These are phyloP conservation scores for Lepilemur ruficaudatus DNA, from an alignment of 2,797 vertebrate genomes.

Conservation along the genomic window DNA sequence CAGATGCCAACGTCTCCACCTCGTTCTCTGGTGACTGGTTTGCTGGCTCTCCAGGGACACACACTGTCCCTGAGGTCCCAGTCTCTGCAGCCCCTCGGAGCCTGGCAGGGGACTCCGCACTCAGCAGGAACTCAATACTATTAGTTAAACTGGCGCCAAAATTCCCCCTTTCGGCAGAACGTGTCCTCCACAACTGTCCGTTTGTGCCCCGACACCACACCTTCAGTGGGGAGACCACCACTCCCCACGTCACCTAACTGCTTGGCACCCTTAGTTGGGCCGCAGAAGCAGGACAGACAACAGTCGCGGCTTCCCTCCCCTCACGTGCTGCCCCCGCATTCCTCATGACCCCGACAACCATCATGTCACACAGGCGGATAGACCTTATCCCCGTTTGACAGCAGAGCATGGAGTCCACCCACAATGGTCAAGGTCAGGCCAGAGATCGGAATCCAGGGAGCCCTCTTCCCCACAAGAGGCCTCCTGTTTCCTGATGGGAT, in stretches of 20 bases:
- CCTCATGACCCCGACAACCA: neutral
- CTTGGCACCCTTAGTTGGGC: neutral
- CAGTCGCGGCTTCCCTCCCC: neutral
- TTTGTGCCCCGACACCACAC: neutral
- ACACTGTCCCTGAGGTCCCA: neutral
- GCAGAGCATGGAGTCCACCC: neutral
- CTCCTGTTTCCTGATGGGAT: neutral
- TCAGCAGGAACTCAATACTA: neutral
- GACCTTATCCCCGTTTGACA: neutral
- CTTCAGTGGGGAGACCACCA: neutral
- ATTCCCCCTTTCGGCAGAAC: neutral
- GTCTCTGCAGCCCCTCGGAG: neutral
- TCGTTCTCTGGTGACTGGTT: neutral
- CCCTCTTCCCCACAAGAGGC: neutral
- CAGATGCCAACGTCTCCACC: neutral
- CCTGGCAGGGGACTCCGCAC: neutral
- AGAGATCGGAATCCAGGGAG: neutral
- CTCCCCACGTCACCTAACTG: neutral
- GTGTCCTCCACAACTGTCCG: fast-evolving
- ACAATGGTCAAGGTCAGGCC: neutral
- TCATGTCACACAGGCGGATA: neutral
- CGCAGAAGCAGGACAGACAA: neutral
- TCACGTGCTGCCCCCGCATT: neutral
- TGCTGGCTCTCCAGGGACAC: neutral
- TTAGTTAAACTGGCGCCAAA: neutral